Evolutionary conservation across 1,140 invertebrate species (phyloP), one percentile per base, ranked within the genome.

Genomic region (Spodoptera frugiperda): DNA sequence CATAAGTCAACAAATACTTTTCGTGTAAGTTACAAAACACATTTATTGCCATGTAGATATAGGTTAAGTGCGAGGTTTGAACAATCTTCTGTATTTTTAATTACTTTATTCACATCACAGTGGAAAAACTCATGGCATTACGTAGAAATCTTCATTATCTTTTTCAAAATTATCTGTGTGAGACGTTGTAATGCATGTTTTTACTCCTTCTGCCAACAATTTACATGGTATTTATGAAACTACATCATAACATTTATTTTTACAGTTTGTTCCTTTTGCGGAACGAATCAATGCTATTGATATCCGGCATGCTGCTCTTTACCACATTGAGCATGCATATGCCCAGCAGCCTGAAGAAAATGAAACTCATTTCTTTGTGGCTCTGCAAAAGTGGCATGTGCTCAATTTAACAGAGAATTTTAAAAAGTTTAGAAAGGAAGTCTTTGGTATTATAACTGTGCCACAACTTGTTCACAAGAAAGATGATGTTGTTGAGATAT

Each of bases 331-430:
- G 49, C 97, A 98, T 94, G 95, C 95, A 85, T 95, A 97, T 90
- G 95, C 96, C 84, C 94, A 95, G 63, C 94, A 95, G 48, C 93
- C 95, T 33, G 95, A 95, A 48, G 96, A 97, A 80, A 96, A 97
- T 76, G 96, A 96, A 81, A 97, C 97, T 3, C 96, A 96, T 89
- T 98, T 99, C 90, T 94, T 96, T 84, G 95, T 97, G 88, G 95
- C 97, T 0, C 86, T 98, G n/a, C 94, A 96, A 79, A 98, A 98
- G 95, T 99, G 98, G 98, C 96, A 96, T 84, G 96, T 96, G 48
- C 94, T 98, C 19, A 98, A 99, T 93, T 95, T 97, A 70, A 97
- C 98, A 1, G 96, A 98, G 82, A 96, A 97, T 85, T 99, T 97
- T 93, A 95, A 95, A 59, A 94, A 95, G 19, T 97, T 99, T 79